phyloP scores from a whole-genome alignment of 1,140 invertebrate species.

The Wasmannia auropunctata region DNA sequence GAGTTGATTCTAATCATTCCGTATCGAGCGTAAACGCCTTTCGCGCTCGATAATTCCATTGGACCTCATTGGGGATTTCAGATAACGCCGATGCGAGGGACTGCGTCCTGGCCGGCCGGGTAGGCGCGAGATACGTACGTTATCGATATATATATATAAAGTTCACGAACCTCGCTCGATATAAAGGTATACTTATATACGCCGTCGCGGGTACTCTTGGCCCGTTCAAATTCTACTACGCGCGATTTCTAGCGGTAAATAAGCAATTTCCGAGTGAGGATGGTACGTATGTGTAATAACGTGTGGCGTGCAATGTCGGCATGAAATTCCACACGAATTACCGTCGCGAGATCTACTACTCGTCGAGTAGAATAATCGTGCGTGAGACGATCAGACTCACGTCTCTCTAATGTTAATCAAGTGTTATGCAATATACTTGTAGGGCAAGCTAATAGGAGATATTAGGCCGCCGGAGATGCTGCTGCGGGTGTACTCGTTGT shows the following conservation, averaged over 20 bases:
- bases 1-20: background rate
- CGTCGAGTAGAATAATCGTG: background rate
- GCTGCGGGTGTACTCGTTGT: conserved; percentile 85
- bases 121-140: conserved; percentile 25
- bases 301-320: background rate
- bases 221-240: conserved; percentile 11
- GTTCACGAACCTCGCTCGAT: too few species aligned
- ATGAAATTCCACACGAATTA: background rate
- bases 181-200: background rate
- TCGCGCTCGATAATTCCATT: background rate
- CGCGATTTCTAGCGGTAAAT: background rate
- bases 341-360: background rate
- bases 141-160: conserved; percentile 56
- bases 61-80: background rate
- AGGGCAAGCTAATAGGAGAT: conserved; percentile 66
- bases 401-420: too few species aligned
- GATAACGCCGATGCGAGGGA: background rate
- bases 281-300: background rate
- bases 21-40: background rate
- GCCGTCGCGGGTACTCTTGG: background rate
- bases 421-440: conserved; percentile 31
- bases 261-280: background rate
- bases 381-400: background rate
- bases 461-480: conserved; percentile 86
- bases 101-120: too few species aligned